A percentile compares a stretch with the other conserved stretches of the same genome.
These are phyloP conservation scores for Platerodrilus igneus DNA, from an alignment of 2,888 invertebrate genomes.

Conservation along the genomic window DNA sequence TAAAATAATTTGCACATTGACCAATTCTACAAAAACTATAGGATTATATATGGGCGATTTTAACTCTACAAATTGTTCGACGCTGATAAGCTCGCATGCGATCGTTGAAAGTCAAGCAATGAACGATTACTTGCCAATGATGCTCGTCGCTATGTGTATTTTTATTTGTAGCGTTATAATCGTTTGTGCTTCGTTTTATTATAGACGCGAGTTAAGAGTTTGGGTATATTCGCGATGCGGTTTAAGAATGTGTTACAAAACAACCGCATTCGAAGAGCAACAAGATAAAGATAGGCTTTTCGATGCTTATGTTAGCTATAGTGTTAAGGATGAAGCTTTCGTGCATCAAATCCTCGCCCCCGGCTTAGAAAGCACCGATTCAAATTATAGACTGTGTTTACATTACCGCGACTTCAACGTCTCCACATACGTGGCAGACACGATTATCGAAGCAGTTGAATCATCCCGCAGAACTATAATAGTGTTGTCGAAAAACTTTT, in stretches of 20 bases:
- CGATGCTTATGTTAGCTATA: slow-evolving; percentile 94
- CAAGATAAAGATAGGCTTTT: slow-evolving; percentile 81
- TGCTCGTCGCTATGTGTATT: slow-evolving; percentile 72
- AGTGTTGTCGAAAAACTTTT: slow-evolving; percentile 86
- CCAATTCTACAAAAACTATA: slow-evolving; percentile 65
- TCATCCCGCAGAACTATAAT: slow-evolving; percentile 85
- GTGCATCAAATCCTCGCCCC: slow-evolving; percentile 85
- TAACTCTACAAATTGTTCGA: slow-evolving; percentile 72
- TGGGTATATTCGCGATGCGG: slow-evolving; percentile 87
- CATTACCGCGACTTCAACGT: slow-evolving; percentile 90
- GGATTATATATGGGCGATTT: slow-evolving; percentile 71
- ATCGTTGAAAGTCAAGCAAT: slow-evolving; percentile 71
- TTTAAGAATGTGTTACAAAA: slow-evolving; percentile 80
- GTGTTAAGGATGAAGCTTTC: slow-evolving; percentile 87
- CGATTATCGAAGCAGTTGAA: slow-evolving; percentile 88
- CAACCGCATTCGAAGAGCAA: slow-evolving; percentile 73
- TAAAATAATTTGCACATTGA: slow-evolving; percentile 70
- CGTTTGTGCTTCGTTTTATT: slow-evolving; percentile 74
- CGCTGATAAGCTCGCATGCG: slow-evolving; percentile 67
- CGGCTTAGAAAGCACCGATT: slow-evolving; percentile 76
- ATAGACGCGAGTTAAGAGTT: slow-evolving; percentile 74
- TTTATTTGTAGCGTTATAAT: slow-evolving; percentile 72
- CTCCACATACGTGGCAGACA: slow-evolving; percentile 84
- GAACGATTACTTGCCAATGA: slow-evolving; percentile 74
- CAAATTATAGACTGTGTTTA: slow-evolving; percentile 81